These are phyloP conservation scores for Chorisops tibialis DNA, from an alignment of 2,888 invertebrate genomes.

Conservation along the genomic window DNA sequence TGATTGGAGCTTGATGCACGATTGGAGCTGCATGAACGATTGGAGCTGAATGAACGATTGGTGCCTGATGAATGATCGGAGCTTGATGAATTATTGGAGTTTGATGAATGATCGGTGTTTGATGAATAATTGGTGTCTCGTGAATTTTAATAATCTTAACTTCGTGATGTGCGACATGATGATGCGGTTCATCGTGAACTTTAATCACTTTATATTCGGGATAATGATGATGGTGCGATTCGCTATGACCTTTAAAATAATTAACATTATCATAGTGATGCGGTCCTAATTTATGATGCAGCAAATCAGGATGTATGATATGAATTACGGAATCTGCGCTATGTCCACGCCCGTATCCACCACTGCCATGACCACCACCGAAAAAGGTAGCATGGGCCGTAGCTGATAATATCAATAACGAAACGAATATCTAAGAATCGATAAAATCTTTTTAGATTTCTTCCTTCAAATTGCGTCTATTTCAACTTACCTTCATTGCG, in stretches of 20 bases:
- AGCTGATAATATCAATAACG: neutral
- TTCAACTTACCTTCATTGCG: conserved; percentile 15
- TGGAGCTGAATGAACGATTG: conserved; percentile 3
- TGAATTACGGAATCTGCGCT: conserved; percentile 1
- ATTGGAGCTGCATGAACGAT: neutral
- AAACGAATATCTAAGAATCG: conserved; percentile 4
- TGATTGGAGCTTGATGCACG: conserved; percentile 4
- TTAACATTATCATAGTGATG: neutral
- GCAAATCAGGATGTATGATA: conserved; percentile 12
- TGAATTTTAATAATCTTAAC: conserved; percentile 4
- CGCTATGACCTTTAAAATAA: neutral
- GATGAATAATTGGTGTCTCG: neutral
- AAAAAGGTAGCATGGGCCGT: conserved; percentile 14
- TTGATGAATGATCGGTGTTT: neutral
- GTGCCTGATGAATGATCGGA: conserved; percentile 9
- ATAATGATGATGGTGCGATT: neutral
- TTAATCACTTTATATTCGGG: neutral
- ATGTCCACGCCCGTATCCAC: neutral
- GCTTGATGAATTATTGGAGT: conserved; percentile 5
- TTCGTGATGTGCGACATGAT: neutral
- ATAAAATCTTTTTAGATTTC: neutral
- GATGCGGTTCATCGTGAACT: neutral
- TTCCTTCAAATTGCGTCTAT: neutral
- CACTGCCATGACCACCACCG: neutral
- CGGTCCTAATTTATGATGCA: neutral